phyloP scores from a whole-genome alignment of 2,888 invertebrate species.

The Eilema sororculum region DNA sequence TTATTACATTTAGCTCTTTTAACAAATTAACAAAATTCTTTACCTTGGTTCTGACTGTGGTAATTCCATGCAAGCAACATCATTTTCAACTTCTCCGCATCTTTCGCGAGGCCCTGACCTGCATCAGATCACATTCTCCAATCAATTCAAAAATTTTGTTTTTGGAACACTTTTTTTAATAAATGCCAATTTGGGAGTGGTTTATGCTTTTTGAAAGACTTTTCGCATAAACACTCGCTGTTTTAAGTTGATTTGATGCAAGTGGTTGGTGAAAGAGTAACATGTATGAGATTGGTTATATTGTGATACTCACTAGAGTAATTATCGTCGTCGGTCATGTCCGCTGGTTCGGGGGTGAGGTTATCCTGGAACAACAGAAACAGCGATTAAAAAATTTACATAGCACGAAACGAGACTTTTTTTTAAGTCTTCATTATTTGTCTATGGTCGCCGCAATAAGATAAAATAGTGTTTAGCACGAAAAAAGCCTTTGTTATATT shows the following conservation, averaged over 20 bases:
- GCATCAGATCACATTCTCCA: slow-evolving; percentile 85
- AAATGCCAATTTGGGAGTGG: slow-evolving; percentile 70
- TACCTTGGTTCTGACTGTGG: slow-evolving; percentile 92
- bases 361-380: slow-evolving; percentile 89
- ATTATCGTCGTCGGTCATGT: slow-evolving; percentile 91
- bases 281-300: slow-evolving; percentile 13
- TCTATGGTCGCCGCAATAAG: too few relatives aligned
- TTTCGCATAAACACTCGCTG: slow-evolving; percentile 31
- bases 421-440: too few relatives aligned
- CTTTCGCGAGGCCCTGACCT: slow-evolving; percentile 90
- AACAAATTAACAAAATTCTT: slow-evolving; percentile 51
- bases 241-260: slow-evolving; percentile 83
- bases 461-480: too few relatives aligned
- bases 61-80: slow-evolving; percentile 96
- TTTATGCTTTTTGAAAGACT: slow-evolving; percentile 58
- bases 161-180: slow-evolving; percentile 58
- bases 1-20: background rate
- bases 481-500: too few relatives aligned
- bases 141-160: slow-evolving; percentile 73
- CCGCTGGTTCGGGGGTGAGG: slow-evolving; percentile 90
- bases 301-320: slow-evolving; percentile 88
- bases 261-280: slow-evolving; percentile 66
- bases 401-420: background rate
- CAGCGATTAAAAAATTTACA: slow-evolving; percentile 1
- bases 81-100: slow-evolving; percentile 95